phyloP scores from a whole-genome alignment of 2,797 vertebrate genomes.

The Schizopygopsis pylzovi region DNA sequence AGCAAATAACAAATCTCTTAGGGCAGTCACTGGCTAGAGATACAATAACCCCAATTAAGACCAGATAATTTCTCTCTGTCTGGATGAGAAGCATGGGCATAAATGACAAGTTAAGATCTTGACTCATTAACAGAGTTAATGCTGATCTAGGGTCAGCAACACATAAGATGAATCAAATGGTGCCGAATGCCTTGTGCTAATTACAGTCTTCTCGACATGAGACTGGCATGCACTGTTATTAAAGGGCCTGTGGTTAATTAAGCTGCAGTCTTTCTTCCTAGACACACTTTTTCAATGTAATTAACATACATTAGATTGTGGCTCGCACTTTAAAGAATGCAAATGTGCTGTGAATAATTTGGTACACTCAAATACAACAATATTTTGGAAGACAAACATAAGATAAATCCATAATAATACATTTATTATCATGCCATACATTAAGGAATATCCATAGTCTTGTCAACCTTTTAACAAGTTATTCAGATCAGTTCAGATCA shows the following conservation, averaged over 20 bases:
- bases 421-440: neutral
- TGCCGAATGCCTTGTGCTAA: conserved; percentile 46
- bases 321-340: neutral
- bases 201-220: conserved; percentile 49
- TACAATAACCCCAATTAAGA: neutral
- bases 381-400: neutral
- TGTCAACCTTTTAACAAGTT: neutral
- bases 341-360: conserved; percentile 21
- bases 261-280: conserved; percentile 36
- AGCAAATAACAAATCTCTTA: neutral
- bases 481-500: neutral
- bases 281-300: conserved; percentile 29
- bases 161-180: conserved; percentile 30
- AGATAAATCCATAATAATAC: neutral
- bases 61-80: neutral
- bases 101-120: neutral
- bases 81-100: neutral
- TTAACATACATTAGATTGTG: conserved; percentile 38
- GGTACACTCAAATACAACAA: neutral
- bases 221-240: conserved; percentile 43
- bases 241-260: conserved; percentile 57
- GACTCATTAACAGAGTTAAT: conserved; percentile 21
- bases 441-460: neutral
- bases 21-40: neutral
- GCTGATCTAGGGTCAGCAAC: conserved; percentile 47